These are phyloP conservation scores for Protonibea diacanthus DNA, from an alignment of 2,797 vertebrate species.

Conservation along the genomic window DNA sequence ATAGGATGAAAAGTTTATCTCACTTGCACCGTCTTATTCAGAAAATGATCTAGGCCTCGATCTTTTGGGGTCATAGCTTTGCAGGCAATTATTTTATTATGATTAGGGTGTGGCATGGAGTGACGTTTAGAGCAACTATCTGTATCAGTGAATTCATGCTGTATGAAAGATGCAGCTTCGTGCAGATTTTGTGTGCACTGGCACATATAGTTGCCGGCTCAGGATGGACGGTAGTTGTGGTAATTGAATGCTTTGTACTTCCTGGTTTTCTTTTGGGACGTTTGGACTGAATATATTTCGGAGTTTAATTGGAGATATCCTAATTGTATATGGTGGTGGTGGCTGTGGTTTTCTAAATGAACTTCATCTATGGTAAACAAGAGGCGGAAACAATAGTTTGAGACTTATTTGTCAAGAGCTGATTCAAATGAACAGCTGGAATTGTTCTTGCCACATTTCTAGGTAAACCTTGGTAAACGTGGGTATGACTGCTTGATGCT, in stretches of 20 bases:
- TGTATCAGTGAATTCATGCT: not conserved
- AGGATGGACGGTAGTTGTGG: not conserved
- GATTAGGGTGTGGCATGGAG: conserved; percentile 44
- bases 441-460: not conserved
- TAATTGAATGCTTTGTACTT: not conserved
- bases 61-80: conserved; percentile 12
- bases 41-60: not conserved
- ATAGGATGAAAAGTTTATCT: not conserved
- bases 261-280: not conserved
- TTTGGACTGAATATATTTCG: not conserved
- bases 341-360: conserved; percentile 3
- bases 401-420: not conserved
- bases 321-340: no score
- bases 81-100: conserved; percentile 6
- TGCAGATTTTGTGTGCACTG: not conserved
- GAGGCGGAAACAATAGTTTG: not conserved
- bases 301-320: not conserved
- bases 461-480: not conserved
- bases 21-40: not conserved
- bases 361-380: not conserved
- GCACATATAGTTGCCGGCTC: no score
- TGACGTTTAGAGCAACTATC: not conserved
- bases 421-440: not conserved
- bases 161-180: not conserved
- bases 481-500: not conserved